These are phyloP conservation scores for Oreocharis arfaki DNA, from an alignment of 2,113 vertebrate genomes.

Conservation along the genomic window DNA sequence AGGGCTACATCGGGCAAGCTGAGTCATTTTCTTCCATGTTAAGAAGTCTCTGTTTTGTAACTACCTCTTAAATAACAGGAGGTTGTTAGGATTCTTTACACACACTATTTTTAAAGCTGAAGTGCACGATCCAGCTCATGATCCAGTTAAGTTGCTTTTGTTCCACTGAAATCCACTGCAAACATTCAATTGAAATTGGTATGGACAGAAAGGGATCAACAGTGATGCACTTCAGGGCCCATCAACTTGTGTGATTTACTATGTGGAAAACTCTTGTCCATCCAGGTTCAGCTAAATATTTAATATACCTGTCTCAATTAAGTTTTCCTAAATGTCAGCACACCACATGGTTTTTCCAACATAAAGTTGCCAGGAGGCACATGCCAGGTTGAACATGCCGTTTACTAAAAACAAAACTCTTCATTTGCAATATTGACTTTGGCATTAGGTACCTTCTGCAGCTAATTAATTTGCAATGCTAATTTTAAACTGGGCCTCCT, in stretches of 20 bases:
- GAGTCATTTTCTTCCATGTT: constrained; percentile 15
- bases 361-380: neutral
- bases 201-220: neutral
- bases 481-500: neutral
- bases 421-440: neutral
- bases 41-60: neutral
- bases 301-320: neutral
- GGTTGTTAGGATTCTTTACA: neutral
- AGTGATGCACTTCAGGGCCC: neutral
- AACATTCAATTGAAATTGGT: neutral
- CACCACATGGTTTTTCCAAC: neutral
- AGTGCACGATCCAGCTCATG: neutral
- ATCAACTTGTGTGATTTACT: neutral
- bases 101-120: constrained; percentile 23
- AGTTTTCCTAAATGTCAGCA: neutral
- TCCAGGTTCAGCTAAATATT: neutral
- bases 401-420: neutral
- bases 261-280: neutral
- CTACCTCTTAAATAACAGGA: neutral
- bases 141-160: neutral
- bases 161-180: neutral
- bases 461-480: neutral
- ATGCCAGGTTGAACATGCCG: neutral
- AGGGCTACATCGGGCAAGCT: neutral
- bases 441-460: neutral